A percentile compares a stretch with the other conserved stretches of the same genome.
These are phyloP conservation scores for Glaucopsyche alexis DNA, from an alignment of 2,888 invertebrate genomes.

Conservation along the genomic window DNA sequence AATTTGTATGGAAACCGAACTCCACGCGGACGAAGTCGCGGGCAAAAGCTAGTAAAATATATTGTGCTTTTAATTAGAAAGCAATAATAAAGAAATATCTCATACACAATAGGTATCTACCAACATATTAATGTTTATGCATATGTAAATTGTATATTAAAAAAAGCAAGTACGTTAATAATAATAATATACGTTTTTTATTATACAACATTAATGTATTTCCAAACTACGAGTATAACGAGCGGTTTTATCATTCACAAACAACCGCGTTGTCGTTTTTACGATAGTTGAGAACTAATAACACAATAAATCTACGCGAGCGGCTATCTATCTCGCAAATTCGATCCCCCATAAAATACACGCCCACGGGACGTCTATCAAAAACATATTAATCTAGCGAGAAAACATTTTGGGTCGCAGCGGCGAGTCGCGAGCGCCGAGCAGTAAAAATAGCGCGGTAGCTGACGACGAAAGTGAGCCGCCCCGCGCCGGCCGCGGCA, in stretches of 20 bases:
- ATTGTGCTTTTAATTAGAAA: no score
- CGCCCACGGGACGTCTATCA: conserved; percentile 49
- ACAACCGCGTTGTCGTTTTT: conserved; percentile 5
- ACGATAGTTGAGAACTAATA: conserved; percentile 14
- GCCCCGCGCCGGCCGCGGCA: conserved; percentile 48
- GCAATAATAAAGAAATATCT: no score
- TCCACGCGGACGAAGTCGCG: no score
- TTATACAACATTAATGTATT: neutral
- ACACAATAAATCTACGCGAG: conserved; percentile 24
- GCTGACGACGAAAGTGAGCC: conserved; percentile 43
- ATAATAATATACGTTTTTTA: neutral
- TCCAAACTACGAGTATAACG: neutral
- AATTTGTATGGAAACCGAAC: no score
- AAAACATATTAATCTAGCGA: conserved; percentile 61
- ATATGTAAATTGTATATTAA: no score
- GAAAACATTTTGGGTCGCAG: conserved; percentile 56
- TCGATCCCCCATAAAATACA: conserved; percentile 29
- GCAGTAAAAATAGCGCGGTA: conserved; percentile 54
- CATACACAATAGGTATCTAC: no score
- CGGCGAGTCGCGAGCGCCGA: conserved; percentile 50
- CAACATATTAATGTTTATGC: no score
- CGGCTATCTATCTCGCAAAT: conserved; percentile 29
- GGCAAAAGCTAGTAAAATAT: no score
- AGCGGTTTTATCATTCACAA: conserved; percentile 8
- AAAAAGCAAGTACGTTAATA: neutral